Percentiles rank a stretch among this genome's conserved stretches.
Conservation (phyloP, 64 coral and sea anemone genomes). For the Stichodactyla helianthus region DNA sequence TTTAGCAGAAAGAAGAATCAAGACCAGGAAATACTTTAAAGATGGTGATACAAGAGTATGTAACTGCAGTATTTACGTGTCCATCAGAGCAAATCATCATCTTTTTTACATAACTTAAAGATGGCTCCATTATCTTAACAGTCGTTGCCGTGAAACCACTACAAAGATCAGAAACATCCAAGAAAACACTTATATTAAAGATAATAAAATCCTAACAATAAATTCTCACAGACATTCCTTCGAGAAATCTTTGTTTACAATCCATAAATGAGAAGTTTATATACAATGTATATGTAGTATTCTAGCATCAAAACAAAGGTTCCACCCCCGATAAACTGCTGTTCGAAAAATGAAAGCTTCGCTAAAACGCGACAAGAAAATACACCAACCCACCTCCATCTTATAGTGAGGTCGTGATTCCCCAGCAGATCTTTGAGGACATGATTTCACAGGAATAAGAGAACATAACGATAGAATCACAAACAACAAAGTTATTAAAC, state of each 20-base stretch:
- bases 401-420: conserved; percentile 77
- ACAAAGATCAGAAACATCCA: neutral
- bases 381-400: conserved; percentile 39
- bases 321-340: neutral
- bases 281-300: too few relatives aligned
- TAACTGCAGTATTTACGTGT: too few relatives aligned
- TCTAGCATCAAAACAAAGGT: neutral
- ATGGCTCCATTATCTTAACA: neutral
- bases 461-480: neutral
- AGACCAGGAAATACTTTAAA: too few relatives aligned
- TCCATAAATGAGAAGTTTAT: neutral
- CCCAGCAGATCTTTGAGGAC: conserved; percentile 37
- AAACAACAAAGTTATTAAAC: neutral
- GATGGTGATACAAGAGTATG: too few relatives aligned
- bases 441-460: conserved; percentile 12
- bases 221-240: neutral
- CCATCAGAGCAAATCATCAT: too few relatives aligned
- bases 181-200: neutral
- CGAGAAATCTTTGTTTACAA: neutral
- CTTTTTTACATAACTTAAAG: neutral
- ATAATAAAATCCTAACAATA: neutral
- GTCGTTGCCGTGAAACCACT: neutral
- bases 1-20: too few relatives aligned
- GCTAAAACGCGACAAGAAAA: neutral
- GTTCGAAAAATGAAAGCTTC: neutral